Percentiles rank a stretch among this genome's conserved stretches.
phyloP scores from a whole-genome alignment of 2,797 vertebrate genomes.

The Antrozous pallidus region DNA sequence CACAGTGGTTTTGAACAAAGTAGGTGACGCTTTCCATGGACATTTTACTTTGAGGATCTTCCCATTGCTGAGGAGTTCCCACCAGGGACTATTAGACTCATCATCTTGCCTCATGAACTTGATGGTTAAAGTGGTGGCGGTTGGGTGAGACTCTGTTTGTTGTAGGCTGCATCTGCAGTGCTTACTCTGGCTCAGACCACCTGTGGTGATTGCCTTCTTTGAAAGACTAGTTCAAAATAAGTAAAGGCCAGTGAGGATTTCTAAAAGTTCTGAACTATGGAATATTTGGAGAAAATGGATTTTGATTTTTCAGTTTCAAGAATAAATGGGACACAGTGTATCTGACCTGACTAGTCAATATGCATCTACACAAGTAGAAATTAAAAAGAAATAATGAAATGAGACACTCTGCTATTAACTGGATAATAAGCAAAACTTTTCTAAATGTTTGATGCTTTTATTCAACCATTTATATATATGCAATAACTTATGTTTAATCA shows the following conservation, averaged over 20 bases:
- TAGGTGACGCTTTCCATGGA: background rate
- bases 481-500: slow-evolving; percentile 63
- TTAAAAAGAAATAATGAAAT: slow-evolving; percentile 34
- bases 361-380: background rate
- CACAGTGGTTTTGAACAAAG: background rate
- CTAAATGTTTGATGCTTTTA: slow-evolving; percentile 42
- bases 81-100: background rate
- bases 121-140: background rate
- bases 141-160: background rate
- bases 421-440: slow-evolving; percentile 48
- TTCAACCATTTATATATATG: slow-evolving; percentile 38
- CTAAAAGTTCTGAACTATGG: background rate
- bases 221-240: background rate
- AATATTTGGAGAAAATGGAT: background rate
- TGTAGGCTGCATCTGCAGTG: too few relatives aligned
- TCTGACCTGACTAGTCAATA: background rate
- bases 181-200: background rate
- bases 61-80: background rate
- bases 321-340: background rate
- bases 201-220: background rate
- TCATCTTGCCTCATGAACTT: background rate
- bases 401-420: slow-evolving; percentile 22
- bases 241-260: background rate
- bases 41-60: background rate
- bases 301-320: slow-evolving; percentile 9